Evolutionary conservation across 2,797 vertebrate species (phyloP).

Genomic region (Gymnocypris eckloni): DNA sequence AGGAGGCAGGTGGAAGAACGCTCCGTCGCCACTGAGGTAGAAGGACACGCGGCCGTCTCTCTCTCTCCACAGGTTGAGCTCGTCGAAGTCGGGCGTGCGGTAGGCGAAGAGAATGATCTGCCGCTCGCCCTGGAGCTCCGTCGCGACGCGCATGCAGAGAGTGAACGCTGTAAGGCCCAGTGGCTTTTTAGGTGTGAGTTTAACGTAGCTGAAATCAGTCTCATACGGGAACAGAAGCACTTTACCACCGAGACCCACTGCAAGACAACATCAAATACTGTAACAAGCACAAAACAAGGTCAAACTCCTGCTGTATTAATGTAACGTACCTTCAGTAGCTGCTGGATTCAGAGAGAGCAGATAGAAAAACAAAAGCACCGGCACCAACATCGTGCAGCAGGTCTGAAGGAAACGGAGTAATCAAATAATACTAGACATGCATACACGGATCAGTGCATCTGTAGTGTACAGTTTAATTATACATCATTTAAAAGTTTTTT

Average conservation of each 20-base stretch:
- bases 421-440: not conserved
- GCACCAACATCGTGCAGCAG: constrained; percentile 5
- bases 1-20: constrained; percentile 74
- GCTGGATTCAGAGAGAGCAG: constrained; percentile 14
- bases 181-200: constrained; percentile 76
- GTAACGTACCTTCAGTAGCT: not conserved
- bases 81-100: constrained; percentile 79
- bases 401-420: not conserved
- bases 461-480: not conserved
- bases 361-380: not conserved
- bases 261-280: not conserved
- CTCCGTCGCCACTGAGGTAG: constrained; percentile 79
- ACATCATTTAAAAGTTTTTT: no score
- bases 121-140: constrained; percentile 76
- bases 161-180: constrained; percentile 78
- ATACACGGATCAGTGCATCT: not conserved
- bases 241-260: constrained; percentile 74
- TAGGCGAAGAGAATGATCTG: constrained; percentile 84
- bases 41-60: constrained; percentile 78
- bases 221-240: constrained; percentile 81
- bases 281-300: not conserved
- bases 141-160: constrained; percentile 80
- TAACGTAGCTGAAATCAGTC: constrained; percentile 80
- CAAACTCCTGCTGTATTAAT: not conserved
- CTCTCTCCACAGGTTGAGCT: constrained; percentile 83